Evolutionary conservation across 2,113 vertebrate species (phyloP).

Genomic region (Pelmatolapia mariae): DNA sequence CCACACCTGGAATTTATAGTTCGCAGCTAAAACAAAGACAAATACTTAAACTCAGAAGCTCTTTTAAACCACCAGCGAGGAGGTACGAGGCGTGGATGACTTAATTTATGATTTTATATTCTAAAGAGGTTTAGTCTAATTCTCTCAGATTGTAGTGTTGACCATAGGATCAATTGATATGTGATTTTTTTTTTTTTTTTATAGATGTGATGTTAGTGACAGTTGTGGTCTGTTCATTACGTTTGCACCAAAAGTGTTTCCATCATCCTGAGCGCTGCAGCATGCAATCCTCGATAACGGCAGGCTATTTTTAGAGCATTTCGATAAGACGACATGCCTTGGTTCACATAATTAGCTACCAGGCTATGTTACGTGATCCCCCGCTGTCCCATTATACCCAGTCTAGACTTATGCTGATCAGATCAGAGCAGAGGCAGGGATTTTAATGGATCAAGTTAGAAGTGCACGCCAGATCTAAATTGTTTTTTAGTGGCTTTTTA

Average conservation of each 20-base stretch:
- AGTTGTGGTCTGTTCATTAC: background rate
- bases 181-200: background rate
- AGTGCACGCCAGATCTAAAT: constrained; percentile 23
- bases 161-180: background rate
- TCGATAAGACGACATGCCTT: constrained; percentile 60
- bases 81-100: background rate
- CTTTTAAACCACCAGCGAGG: background rate
- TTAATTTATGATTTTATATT: background rate
- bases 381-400: constrained; percentile 26
- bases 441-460: constrained; percentile 49
- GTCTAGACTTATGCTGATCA: constrained; percentile 59
- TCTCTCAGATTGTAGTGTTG: background rate
- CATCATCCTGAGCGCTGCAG: constrained; percentile 13
- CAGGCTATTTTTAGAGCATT: constrained; percentile 47
- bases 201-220: background rate
- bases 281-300: constrained; percentile 22
- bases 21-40: background rate
- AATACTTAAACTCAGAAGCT: background rate
- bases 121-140: background rate
- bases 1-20: background rate
- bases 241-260: constrained; percentile 36
- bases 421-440: constrained; percentile 47
- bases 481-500: constrained; percentile 25
- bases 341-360: constrained; percentile 60
- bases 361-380: constrained; percentile 59